phyloP scores from a whole-genome alignment of 2,113 vertebrate species.

The Corvus cornix region DNA sequence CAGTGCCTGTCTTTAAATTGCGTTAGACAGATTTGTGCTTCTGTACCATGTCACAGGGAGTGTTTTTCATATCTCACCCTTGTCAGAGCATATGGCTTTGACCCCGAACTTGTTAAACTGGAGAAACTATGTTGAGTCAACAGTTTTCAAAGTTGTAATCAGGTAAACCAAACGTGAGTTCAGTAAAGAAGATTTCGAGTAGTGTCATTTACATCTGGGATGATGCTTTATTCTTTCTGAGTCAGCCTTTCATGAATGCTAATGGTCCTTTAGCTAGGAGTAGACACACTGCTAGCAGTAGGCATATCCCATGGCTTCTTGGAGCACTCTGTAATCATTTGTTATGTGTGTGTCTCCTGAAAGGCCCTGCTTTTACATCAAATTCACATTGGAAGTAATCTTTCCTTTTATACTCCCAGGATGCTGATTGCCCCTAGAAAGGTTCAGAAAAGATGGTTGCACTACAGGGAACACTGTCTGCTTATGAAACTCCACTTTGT shows the following conservation, averaged over 20 bases:
- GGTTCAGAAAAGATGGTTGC: not conserved
- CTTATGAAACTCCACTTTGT: not conserved
- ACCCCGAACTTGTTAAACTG: constrained; percentile 9
- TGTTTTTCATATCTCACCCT: not conserved
- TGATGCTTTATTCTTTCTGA: not conserved
- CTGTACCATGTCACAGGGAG: not conserved
- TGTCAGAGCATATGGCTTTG: constrained; percentile 33
- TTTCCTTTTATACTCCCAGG: not conserved
- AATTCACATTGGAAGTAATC: not conserved
- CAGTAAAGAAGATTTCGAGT: not conserved
- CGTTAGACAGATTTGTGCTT: not conserved
- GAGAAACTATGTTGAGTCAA: not conserved
- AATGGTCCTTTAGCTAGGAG: not conserved
- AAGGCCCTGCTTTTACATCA: not conserved
- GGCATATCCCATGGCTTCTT: not conserved
- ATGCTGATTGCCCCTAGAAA: not conserved
- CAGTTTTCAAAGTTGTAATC: constrained; percentile 3
- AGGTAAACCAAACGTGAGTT: not conserved
- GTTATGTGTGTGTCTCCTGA: not conserved
- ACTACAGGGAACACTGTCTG: not conserved
- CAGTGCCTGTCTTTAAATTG: not conserved
- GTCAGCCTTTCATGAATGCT: not conserved
- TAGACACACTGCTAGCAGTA: not conserved
- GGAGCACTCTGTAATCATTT: not conserved
- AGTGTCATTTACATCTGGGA: not conserved